phyloP scores from a whole-genome alignment of 2,888 invertebrate species.

The Gandaritis pyraliata region DNA sequence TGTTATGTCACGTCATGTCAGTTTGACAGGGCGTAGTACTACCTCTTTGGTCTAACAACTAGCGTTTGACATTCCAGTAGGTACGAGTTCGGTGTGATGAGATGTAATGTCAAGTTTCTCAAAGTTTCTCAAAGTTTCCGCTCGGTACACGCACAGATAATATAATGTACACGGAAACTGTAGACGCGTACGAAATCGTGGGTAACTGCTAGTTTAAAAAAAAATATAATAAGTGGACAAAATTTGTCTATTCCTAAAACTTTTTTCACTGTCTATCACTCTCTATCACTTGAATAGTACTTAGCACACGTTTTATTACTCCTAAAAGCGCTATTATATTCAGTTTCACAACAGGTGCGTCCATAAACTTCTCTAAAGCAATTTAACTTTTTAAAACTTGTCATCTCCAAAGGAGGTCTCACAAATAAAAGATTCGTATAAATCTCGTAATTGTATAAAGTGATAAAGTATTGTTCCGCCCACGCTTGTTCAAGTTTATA shows the following conservation, averaged over 20 bases:
- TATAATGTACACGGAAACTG: no score
- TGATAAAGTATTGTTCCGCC: conserved; percentile 55
- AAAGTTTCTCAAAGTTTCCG: no score
- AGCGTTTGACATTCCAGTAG: no score
- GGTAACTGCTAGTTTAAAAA: no score
- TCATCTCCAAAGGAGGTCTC: conserved; percentile 27
- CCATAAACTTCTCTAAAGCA: conserved; percentile 21
- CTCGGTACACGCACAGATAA: no score
- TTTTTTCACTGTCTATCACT: background rate
- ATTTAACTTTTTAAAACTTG: conserved; percentile 21
- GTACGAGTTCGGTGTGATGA: no score
- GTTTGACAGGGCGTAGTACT: no score
- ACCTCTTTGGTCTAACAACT: no score
- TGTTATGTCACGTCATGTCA: no score
- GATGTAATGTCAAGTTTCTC: no score
- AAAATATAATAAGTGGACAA: no score
- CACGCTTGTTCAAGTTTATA: conserved; percentile 47
- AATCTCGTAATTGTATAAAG: conserved; percentile 58
- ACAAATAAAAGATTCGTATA: conserved; percentile 30
- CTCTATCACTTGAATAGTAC: background rate
- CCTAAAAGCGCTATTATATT: conserved; percentile 25
- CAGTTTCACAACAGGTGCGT: conserved; percentile 13
- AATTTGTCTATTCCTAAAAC: background rate
- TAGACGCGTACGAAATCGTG: no score
- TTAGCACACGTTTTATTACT: conserved; percentile 9